phyloP scores from a whole-genome alignment of 2,888 invertebrate genomes.

The Torymus texanus region DNA sequence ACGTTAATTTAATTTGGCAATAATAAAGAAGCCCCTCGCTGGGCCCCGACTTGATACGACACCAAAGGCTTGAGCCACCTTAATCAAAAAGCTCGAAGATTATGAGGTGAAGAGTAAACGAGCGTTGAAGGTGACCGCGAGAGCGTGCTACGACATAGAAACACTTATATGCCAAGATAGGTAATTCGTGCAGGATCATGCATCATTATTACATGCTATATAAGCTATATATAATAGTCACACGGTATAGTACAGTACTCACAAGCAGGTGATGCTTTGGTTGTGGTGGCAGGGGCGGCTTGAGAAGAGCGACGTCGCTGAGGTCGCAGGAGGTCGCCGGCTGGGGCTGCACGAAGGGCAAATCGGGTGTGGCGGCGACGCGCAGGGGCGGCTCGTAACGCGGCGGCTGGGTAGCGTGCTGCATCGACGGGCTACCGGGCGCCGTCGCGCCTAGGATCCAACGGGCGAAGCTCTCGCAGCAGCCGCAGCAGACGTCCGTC shows the following conservation, averaged over 20 bases:
- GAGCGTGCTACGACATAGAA: too few relatives aligned
- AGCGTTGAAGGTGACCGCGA: too few relatives aligned
- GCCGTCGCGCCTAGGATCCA: slow-evolving; percentile 76
- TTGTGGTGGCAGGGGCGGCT: slow-evolving; percentile 70
- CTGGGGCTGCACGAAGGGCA: slow-evolving; percentile 66
- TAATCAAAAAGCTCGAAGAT: too few relatives aligned
- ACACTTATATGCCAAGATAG: too few relatives aligned
- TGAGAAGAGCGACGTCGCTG: slow-evolving; percentile 71
- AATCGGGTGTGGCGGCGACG: slow-evolving; percentile 63
- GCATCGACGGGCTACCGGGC: slow-evolving; percentile 53
- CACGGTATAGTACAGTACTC: slow-evolving; percentile 23
- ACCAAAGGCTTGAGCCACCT: too few relatives aligned
- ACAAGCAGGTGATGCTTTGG: slow-evolving; percentile 70
- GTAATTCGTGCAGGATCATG: too few relatives aligned
- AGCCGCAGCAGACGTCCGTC: slow-evolving; percentile 85
- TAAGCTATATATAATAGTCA: too few relatives aligned
- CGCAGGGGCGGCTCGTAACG: slow-evolving; percentile 67
- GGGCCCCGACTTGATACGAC: too few relatives aligned
- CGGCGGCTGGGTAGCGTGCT: slow-evolving; percentile 64
- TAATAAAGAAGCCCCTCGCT: too few relatives aligned
- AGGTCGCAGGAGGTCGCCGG: slow-evolving; percentile 66
- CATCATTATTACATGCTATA: too few relatives aligned
- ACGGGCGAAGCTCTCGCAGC: slow-evolving; percentile 81
- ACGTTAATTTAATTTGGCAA: too few relatives aligned
- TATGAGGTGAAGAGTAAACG: too few relatives aligned